Evolutionary conservation across 2,888 invertebrate genomes (phyloP).

Genomic region (Yponomeuta evonymella): DNA sequence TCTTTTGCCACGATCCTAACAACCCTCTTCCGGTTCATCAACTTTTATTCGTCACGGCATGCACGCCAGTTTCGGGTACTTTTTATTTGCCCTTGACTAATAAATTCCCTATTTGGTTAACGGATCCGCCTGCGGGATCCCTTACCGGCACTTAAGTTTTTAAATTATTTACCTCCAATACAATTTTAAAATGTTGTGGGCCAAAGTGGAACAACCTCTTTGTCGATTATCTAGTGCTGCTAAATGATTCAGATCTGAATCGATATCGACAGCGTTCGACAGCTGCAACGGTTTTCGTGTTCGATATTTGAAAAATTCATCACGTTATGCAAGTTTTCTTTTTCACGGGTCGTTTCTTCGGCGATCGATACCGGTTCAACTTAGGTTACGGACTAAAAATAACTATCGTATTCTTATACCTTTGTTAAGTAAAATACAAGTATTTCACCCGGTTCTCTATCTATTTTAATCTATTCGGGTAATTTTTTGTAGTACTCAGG

Average conservation of each 20-base stretch:
- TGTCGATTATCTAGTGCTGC: slow-evolving; percentile 48
- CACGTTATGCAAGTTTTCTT: background rate
- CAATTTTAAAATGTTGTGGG: background rate
- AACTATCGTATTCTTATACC: background rate
- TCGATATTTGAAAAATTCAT: slow-evolving; percentile 2
- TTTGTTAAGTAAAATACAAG: background rate
- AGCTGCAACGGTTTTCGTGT: background rate
- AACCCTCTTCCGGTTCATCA: no score
- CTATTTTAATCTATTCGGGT: no score
- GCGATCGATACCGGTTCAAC: background rate
- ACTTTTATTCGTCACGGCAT: no score
- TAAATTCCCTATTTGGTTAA: no score
- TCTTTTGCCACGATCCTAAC: no score
- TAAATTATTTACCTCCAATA: no score
- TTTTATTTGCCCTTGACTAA: no score
- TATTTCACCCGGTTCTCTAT: no score
- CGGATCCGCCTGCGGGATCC: no score
- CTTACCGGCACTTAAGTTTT: no score
- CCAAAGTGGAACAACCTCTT: background rate
- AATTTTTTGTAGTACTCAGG: no score
- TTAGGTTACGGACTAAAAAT: background rate
- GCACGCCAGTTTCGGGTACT: no score
- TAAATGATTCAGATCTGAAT: slow-evolving; percentile 47
- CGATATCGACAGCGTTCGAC: slow-evolving; percentile 44
- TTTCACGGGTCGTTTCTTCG: background rate